Base-by-base conservation (phyloP, 2,888 invertebrate species). In the Trachelus troglodyta region DNA sequence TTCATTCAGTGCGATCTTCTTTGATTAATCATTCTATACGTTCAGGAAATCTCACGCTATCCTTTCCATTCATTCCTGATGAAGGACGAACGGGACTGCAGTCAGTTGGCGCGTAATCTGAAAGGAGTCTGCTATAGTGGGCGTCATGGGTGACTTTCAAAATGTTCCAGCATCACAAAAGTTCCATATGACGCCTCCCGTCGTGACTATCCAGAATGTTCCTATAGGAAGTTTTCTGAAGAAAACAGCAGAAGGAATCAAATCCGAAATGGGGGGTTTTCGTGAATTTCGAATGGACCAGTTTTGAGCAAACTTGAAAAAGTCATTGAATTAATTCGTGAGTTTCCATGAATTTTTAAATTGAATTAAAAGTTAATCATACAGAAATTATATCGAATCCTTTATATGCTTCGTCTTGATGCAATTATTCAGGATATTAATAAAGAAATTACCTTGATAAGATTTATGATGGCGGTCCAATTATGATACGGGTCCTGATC, bases 401-500 rank as follows among this genome's bases (percentile, higher is more conserved):
- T 23, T 15, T 40, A 23, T 23, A 23, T 40, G 15, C 6, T 40
- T 40, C 15, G 40, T 40, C 15, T 23, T 4, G 23, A 56, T 9
- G 23, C 23, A 56, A 56, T 56, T 56, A 56, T 23, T 23, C 56
- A 56, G 23, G 56, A 56, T 56, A 23, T 23, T 56, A 56, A 23
- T 56, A 23, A 56, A 9, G 79, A 84, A 84, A 84, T 83, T 81
- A 79, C 37, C 74, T 76, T 69, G 68, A 79, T 76, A 69, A 78
- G 79, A 79, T 79, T 79, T 78, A 79, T 79, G n/a, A 73, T 74
- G 75, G 37, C 79, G 69, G 73, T 37, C 77, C 79, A 79, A 79
- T 79, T 79, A 80, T 74, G 81, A 86, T 80, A 82, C 77, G 37
- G 80, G 71, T 33, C 79, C 75, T 75, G 84, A 85, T 85, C 79